These are phyloP conservation scores for Adelognathus sp. DNA, from an alignment of 2,888 invertebrate species.

Conservation along the genomic window DNA sequence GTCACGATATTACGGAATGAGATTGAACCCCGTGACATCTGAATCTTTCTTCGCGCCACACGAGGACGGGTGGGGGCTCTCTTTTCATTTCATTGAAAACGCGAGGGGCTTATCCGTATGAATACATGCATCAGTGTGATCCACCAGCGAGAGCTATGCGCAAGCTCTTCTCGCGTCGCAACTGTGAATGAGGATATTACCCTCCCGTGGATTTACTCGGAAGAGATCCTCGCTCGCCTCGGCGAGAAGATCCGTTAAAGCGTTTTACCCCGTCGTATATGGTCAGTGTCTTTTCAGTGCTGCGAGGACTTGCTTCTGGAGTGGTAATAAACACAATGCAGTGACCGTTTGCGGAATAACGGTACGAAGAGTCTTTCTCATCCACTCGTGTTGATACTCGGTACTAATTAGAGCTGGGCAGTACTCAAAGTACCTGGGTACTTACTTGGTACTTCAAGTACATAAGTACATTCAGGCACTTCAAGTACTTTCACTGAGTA, in stretches of 20 bases:
- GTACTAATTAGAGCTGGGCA: no score
- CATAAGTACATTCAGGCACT: no score
- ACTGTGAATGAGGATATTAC: slow-evolving; percentile 59
- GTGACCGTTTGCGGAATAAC: slow-evolving; percentile 1
- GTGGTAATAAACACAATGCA: not conserved
- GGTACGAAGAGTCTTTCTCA: not conserved
- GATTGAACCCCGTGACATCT: slow-evolving; percentile 42
- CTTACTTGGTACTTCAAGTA: no score
- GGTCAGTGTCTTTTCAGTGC: no score
- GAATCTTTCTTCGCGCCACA: slow-evolving; percentile 33
- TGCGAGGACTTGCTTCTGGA: no score
- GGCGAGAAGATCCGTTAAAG: slow-evolving; percentile 39
- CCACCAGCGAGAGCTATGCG: slow-evolving; percentile 54
- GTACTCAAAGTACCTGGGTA: no score
- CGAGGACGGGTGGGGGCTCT: slow-evolving; percentile 48
- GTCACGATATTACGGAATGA: no score
- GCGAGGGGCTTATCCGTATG: slow-evolving; percentile 66
- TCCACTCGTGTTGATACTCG: slow-evolving; percentile 8
- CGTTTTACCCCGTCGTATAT: no score
- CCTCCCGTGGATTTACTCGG: slow-evolving; percentile 59
- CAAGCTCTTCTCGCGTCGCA: slow-evolving; percentile 38
- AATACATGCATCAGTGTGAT: slow-evolving; percentile 73
- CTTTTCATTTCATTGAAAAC: slow-evolving; percentile 66
- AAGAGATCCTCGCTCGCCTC: slow-evolving; percentile 42
- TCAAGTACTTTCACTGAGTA: no score